These are phyloP conservation scores for Barnardius zonarius DNA, from an alignment of 2,113 vertebrate species.

Conservation along the genomic window DNA sequence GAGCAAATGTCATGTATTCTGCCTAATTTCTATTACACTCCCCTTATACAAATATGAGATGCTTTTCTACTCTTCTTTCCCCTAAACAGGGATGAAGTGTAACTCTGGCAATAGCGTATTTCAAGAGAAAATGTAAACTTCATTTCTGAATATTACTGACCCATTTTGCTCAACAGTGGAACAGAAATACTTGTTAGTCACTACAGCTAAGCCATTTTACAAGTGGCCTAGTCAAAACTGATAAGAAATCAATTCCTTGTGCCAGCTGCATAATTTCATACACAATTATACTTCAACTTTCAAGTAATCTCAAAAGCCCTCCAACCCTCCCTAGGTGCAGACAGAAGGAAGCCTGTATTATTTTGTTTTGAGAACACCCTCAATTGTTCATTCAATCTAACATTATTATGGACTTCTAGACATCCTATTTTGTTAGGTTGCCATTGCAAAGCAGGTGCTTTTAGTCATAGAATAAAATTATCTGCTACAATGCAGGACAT, in stretches of 20 bases:
- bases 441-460: background rate
- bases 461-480: background rate
- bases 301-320: background rate
- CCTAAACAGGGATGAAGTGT: background rate
- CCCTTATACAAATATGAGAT: background rate
- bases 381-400: background rate
- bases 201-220: background rate
- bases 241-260: background rate
- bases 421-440: background rate
- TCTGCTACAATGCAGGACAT: background rate
- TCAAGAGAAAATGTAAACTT: background rate
- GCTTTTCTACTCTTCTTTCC: background rate
- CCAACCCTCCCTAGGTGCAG: background rate
- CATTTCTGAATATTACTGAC: background rate
- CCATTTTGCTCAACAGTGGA: background rate
- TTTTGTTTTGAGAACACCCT: background rate
- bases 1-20: background rate
- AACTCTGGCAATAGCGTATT: background rate
- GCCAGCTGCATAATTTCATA: slow-evolving; percentile 29
- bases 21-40: background rate
- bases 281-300: background rate
- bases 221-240: background rate
- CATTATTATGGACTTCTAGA: background rate
- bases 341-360: background rate
- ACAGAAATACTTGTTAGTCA: background rate